Evolutionary conservation across 2,113 vertebrate species (phyloP), one percentile per base, ranked within the genome.

Genomic region (Galeopterus variegatus): DNA sequence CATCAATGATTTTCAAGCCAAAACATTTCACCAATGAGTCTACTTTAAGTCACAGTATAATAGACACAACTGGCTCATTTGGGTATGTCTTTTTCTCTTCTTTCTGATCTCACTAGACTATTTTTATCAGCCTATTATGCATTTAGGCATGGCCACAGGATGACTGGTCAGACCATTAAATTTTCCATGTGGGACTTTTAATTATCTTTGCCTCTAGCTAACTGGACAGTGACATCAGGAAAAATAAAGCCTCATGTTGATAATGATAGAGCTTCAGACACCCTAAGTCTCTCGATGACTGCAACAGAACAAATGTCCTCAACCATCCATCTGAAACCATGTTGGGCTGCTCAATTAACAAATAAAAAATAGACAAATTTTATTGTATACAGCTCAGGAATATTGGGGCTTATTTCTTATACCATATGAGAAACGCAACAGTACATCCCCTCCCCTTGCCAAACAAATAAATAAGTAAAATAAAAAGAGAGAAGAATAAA

Each of bases 401-500:
- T 48, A 5, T 56, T 54, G 8, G 26, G 24, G 8, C 8, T 48
- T 5, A 79, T 50, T 82, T 58, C 11, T n/a, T 69, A 36, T n/a
- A n/a, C n/a, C n/a, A n/a, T n/a, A n/a, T n/a, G 24, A 14, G 23
- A 92, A 48, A 41, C 15, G 31, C 17, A 54, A 17, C 14, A 70
- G 10, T 13, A 52, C 26, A 28, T 4, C 4, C 23, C 15, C 8
- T 50, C 12, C 26, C 18, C 10, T 4, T 1, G 14, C 10, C 1
- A 41, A 75, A 41, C 48, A 15, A 26, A 36, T 23, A 28, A 62
- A 12, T 19, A 14, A 45, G 36, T 13, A 62, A 24, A 10, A 36
- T 33, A 58, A 12, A 33, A 12, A 18, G 7, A 4, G 2, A 48
- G 60, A 48, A 60, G 64, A 26, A 14, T 5, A 18, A 4, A 4